These are phyloP conservation scores for Channa maculata DNA, from an alignment of 2,113 vertebrate genomes.

Conservation along the genomic window DNA sequence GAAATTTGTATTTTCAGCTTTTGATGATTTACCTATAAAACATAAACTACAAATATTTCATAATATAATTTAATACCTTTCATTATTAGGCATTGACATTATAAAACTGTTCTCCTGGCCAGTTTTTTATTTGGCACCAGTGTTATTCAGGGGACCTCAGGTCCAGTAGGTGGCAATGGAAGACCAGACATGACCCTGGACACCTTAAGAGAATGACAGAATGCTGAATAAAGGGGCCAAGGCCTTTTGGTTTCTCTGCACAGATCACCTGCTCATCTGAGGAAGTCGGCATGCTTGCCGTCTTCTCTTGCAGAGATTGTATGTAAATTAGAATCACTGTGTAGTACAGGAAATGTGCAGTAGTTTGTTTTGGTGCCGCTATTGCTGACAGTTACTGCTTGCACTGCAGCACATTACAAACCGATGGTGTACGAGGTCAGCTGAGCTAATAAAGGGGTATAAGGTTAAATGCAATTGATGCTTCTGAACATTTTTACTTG, in stretches of 20 bases:
- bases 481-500: slow-evolving; percentile 3
- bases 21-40: too few relatives aligned
- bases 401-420: neutral
- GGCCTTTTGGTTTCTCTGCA: slow-evolving; percentile 29
- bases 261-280: slow-evolving; percentile 33
- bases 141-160: slow-evolving; percentile 31
- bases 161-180: slow-evolving; percentile 66
- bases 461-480: slow-evolving; percentile 35
- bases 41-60: too few relatives aligned
- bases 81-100: slow-evolving; percentile 11
- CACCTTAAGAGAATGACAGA: slow-evolving; percentile 41
- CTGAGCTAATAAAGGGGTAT: slow-evolving; percentile 4
- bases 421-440: slow-evolving; percentile 6
- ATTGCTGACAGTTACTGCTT: slow-evolving; percentile 8
- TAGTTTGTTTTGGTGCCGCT: slow-evolving; percentile 5
- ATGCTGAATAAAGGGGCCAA: slow-evolving; percentile 17
- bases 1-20: slow-evolving; percentile 1
- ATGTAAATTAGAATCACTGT: slow-evolving; percentile 3
- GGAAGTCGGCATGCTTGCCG: slow-evolving; percentile 1
- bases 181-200: slow-evolving; percentile 58
- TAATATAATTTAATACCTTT: neutral
- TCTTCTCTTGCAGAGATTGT: neutral
- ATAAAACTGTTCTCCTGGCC: slow-evolving; percentile 1
- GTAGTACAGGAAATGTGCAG: slow-evolving; percentile 9
- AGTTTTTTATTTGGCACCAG: slow-evolving; percentile 18